Evolutionary conservation across 1,140 invertebrate genomes (phyloP).

Genomic region (Caenorhabditis elegans): WBcel235 BX284605.5:2488501-2489000

Average conservation of each 20-base stretch:
- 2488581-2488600: too few species aligned
- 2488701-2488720: neutral
- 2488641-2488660: too few species aligned
- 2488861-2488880: neutral
- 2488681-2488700: neutral
- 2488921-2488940: neutral
- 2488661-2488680: too few species aligned
- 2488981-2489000: too few species aligned
- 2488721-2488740: neutral
- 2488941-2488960: neutral
- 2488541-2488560: too few species aligned
- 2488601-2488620: too few species aligned
- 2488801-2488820: neutral
- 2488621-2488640: too few species aligned
- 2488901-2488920: slow-evolving; percentile 10
- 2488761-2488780: slow-evolving; percentile 12
- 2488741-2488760: neutral
- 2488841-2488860: slow-evolving; percentile 8
- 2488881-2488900: neutral
- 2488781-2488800: neutral
- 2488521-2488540: too few species aligned
- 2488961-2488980: slow-evolving; percentile 28
- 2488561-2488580: too few species aligned
- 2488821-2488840: neutral
- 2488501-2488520: too few species aligned